Conservation (phyloP, 2,888 invertebrate genomes). For the Hydraecia micacea region DNA sequence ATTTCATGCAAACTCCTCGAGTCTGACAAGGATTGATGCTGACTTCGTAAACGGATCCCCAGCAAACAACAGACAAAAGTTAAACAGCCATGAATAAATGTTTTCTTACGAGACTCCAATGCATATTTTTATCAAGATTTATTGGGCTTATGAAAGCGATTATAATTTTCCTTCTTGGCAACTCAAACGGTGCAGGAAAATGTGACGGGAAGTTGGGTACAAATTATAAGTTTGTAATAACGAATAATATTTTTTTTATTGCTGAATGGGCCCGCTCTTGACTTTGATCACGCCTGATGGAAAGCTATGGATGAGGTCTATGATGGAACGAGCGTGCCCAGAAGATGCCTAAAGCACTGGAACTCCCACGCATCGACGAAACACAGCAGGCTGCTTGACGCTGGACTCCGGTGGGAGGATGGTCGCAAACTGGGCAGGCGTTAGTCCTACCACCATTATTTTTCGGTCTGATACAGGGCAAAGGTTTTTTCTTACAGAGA, state of each 20-base stretch:
- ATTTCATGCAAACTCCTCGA: constrained; percentile 59
- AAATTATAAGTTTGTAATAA: constrained; percentile 34
- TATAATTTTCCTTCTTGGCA: constrained; percentile 43
- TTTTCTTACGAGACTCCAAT: constrained; percentile 71
- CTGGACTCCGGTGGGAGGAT: too few relatives aligned
- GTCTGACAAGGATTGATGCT: constrained; percentile 76
- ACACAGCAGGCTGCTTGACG: too few relatives aligned
- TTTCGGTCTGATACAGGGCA: too few relatives aligned
- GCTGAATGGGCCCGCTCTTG: too few relatives aligned
- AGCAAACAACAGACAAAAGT: constrained; percentile 71
- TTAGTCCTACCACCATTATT: too few relatives aligned
- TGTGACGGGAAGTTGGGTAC: neutral
- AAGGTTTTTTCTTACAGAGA: neutral
- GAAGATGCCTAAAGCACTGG: too few relatives aligned
- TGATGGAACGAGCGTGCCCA: too few relatives aligned
- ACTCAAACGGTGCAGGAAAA: constrained; percentile 24
- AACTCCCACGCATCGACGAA: too few relatives aligned
- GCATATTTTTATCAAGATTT: constrained; percentile 73
- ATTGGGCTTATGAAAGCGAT: constrained; percentile 45
- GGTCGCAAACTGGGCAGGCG: too few relatives aligned
- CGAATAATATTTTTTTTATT: too few relatives aligned
- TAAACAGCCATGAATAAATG: constrained; percentile 76
- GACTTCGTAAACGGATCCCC: constrained; percentile 59
- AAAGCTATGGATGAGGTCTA: too few relatives aligned
- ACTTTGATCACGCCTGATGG: too few relatives aligned